A percentile compares a stretch with the other conserved stretches of the same genome.
phyloP scores from a whole-genome alignment of 1,140 invertebrate genomes.

The Philotrypesis tridentata region DNA sequence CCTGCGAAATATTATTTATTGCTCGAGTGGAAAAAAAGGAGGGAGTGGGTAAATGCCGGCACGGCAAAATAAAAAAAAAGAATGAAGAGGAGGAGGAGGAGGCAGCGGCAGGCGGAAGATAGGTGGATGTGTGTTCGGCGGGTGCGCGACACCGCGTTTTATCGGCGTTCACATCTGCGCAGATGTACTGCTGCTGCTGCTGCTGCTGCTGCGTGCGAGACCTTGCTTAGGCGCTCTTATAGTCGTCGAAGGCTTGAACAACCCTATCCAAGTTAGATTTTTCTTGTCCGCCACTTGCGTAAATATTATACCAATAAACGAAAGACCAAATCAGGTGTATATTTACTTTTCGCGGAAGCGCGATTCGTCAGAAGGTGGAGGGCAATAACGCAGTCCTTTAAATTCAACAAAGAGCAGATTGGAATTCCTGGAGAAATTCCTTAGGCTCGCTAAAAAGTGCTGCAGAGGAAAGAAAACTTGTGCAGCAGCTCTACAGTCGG shows the following conservation, averaged over 20 bases:
- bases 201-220: constrained; percentile 30
- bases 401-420: too few relatives aligned
- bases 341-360: too few relatives aligned
- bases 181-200: constrained; percentile 57
- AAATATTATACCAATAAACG: too few relatives aligned
- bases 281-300: background rate
- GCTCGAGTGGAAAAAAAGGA: constrained; percentile 50
- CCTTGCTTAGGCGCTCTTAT: background rate
- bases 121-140: constrained; percentile 31
- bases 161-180: constrained; percentile 61
- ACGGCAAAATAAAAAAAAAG: constrained; percentile 37
- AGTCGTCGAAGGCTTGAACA: background rate
- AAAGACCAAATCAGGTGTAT: too few relatives aligned
- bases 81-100: too few relatives aligned
- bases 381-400: too few relatives aligned
- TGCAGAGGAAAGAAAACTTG: too few relatives aligned
- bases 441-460: too few relatives aligned
- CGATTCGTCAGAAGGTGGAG: too few relatives aligned
- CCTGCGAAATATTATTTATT: constrained; percentile 72
- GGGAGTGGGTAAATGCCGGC: constrained; percentile 7
- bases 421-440: too few relatives aligned
- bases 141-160: constrained; percentile 51
- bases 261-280: background rate
- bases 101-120: constrained; percentile 7
- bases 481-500: too few relatives aligned